Percentiles rank a stretch among this genome's conserved stretches.
Conservation (phyloP, 2,888 invertebrate genomes). For the Cecidostiba fungosa region DNA sequence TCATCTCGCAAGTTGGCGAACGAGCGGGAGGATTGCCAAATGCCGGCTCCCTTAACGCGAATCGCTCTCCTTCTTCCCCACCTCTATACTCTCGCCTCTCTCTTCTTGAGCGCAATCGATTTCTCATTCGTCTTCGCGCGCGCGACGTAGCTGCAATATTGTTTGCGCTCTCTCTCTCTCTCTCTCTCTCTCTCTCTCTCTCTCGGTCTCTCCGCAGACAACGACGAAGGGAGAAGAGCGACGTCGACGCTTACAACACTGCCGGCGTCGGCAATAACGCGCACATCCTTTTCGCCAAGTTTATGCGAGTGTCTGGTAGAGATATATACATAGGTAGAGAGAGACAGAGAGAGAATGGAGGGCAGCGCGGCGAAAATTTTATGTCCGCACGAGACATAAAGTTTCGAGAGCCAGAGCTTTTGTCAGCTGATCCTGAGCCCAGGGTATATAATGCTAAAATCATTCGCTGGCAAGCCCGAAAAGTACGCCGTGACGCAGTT, state of each 20-base stretch:
- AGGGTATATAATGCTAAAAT: conserved; percentile 21
- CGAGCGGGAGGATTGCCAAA: conserved; percentile 67
- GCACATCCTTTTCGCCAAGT: conserved; percentile 60
- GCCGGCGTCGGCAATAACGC: conserved; percentile 60
- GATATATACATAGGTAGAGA: neutral
- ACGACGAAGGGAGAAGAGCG: neutral
- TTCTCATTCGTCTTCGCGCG: conserved; percentile 66
- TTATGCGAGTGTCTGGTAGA: conserved; percentile 41
- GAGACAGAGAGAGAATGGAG: neutral
- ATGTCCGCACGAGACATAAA: conserved; percentile 56
- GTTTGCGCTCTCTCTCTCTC: conserved; percentile 59
- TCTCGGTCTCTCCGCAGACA: conserved; percentile 24
- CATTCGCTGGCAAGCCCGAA: conserved; percentile 7
- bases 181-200: too few species aligned
- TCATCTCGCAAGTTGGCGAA: conserved; percentile 67
- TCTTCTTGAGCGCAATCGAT: conserved; percentile 62
- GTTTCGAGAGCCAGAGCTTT: conserved; percentile 40
- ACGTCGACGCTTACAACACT: conserved; percentile 25
- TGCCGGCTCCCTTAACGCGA: conserved; percentile 64
- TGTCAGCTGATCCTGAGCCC: conserved; percentile 34
- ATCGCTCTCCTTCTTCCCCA: conserved; percentile 49
- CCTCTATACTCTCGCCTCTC: neutral
- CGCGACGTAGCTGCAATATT: conserved; percentile 63
- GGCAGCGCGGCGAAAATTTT: conserved; percentile 40
- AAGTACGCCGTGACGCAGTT: conserved; percentile 44